Percentiles rank a stretch among this genome's conserved stretches.
Evolutionary conservation across 2,113 vertebrate species (phyloP).

Genomic region (Phylloscopus trochilus): DNA sequence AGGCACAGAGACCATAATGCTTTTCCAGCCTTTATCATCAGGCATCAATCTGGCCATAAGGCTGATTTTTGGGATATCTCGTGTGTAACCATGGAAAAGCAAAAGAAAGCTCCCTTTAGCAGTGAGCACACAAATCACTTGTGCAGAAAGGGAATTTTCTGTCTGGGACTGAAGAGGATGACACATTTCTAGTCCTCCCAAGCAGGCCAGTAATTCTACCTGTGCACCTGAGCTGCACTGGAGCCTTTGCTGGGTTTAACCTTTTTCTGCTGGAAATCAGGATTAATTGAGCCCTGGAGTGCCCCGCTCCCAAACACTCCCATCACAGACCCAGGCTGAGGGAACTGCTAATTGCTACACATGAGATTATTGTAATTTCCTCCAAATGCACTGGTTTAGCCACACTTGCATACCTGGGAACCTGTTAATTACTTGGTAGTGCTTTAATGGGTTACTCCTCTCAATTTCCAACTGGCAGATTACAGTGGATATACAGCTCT

Average conservation of each 20-base stretch:
- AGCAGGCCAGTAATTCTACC: neutral
- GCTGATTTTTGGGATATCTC: neutral
- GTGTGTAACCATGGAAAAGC: neutral
- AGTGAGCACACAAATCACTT: neutral
- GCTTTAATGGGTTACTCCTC: neutral
- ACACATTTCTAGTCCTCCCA: neutral
- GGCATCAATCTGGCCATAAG: neutral
- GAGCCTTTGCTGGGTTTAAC: neutral
- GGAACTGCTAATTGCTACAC: neutral
- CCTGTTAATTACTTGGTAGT: neutral
- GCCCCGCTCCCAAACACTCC: neutral
- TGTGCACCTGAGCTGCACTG: neutral
- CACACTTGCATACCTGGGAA: neutral
- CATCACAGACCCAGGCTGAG: neutral
- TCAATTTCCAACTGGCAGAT: neutral
- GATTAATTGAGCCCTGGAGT: neutral
- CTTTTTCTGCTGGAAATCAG: neutral
- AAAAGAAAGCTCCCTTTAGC: neutral
- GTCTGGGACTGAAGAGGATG: neutral
- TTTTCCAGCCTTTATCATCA: neutral
- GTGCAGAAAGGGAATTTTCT: neutral
- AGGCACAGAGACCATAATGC: neutral
- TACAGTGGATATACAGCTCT: neutral
- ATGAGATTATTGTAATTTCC: slow-evolving; percentile 6
- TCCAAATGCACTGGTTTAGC: neutral